phyloP scores from a whole-genome alignment of 2,113 vertebrate genomes.

The Toxotes jaculatrix region DNA sequence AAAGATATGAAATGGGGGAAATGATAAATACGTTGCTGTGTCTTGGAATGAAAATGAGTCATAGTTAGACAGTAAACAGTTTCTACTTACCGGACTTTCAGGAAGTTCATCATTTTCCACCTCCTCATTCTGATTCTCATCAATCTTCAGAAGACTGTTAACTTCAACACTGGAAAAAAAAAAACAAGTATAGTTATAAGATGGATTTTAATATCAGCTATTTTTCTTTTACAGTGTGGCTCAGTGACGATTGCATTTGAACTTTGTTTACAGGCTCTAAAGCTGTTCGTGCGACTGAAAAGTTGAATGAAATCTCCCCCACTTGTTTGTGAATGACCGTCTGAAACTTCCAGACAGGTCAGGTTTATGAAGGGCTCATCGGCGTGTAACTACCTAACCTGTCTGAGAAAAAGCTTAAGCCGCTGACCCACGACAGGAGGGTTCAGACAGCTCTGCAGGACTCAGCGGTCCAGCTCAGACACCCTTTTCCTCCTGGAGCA shows the following conservation, averaged over 20 bases:
- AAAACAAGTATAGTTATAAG: neutral
- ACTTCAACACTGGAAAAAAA: slow-evolving; percentile 79
- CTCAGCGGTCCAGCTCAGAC: slow-evolving; percentile 19
- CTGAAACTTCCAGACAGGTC: slow-evolving; percentile 46
- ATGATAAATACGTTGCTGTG: neutral
- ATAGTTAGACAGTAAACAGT: neutral
- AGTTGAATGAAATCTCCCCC: neutral
- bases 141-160: slow-evolving; percentile 83
- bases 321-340: neutral
- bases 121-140: slow-evolving; percentile 84
- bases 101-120: slow-evolving; percentile 47
- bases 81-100: slow-evolving; percentile 65
- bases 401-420: slow-evolving; percentile 63
- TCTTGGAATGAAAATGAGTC: neutral
- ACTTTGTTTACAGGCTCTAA: neutral
- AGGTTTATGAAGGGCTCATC: slow-evolving; percentile 19
- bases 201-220: neutral
- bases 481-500: neutral
- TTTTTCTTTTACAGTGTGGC: neutral
- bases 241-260: neutral
- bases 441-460: slow-evolving; percentile 19
- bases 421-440: slow-evolving; percentile 27
- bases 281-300: neutral
- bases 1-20: slow-evolving; percentile 5
- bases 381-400: slow-evolving; percentile 1